A percentile compares a stretch with the other conserved stretches of the same genome.
phyloP scores from a whole-genome alignment of 2,797 vertebrate species.

The Myoxocephalus aenaeus region DNA sequence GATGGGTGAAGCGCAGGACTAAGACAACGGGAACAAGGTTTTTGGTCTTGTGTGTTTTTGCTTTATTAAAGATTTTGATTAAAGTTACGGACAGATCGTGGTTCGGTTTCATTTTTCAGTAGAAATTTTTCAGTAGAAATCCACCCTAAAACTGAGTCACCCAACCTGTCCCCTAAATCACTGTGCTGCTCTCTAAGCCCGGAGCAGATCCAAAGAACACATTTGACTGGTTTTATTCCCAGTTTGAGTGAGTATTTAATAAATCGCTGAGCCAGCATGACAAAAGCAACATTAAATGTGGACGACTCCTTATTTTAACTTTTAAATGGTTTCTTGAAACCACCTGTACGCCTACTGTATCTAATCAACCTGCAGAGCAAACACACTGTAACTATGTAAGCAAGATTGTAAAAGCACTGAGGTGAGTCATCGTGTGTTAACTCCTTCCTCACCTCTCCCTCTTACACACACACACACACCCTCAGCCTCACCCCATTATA shows the following conservation, averaged over 20 bases:
- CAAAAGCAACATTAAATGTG: slow-evolving; percentile 28
- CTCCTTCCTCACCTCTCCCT: slow-evolving; percentile 31
- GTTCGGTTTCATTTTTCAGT: neutral
- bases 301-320: slow-evolving; percentile 36
- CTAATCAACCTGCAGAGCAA: slow-evolving; percentile 59
- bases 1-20: neutral
- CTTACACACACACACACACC: neutral
- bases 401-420: slow-evolving; percentile 51
- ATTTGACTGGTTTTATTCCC: slow-evolving; percentile 40
- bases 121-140: slow-evolving; percentile 27
- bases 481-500: slow-evolving; percentile 59
- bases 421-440: slow-evolving; percentile 63
- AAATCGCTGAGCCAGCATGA: slow-evolving; percentile 35
- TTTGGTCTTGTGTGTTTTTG: neutral
- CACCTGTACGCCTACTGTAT: slow-evolving; percentile 41
- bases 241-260: slow-evolving; percentile 27
- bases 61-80: neutral
- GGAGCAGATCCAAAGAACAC: slow-evolving; percentile 35
- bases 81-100: neutral
- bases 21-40: neutral
- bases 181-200: slow-evolving; percentile 24
- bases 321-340: slow-evolving; percentile 34
- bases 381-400: slow-evolving; percentile 50
- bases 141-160: slow-evolving; percentile 40
- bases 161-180: slow-evolving; percentile 36